Evolutionary conservation across 2,113 vertebrate genomes (phyloP).

Genomic region (Silurus glanis): DNA sequence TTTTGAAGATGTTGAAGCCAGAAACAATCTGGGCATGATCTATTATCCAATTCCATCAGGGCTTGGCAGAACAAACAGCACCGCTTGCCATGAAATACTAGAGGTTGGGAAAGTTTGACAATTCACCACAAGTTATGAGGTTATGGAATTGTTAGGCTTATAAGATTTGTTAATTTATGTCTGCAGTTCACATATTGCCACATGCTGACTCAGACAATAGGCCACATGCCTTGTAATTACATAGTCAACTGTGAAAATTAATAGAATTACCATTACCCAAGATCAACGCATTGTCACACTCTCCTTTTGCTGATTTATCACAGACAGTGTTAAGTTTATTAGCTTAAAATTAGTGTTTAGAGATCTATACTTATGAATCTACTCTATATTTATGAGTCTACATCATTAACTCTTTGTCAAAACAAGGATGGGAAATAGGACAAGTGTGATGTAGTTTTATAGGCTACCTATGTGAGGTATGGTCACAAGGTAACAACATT

Average conservation of each 20-base stretch:
- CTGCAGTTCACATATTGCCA: not conserved
- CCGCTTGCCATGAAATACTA: not conserved
- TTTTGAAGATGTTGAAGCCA: not conserved
- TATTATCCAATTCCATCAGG: not conserved
- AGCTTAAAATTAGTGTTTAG: not conserved
- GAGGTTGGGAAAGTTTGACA: not conserved
- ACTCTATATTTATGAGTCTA: not conserved
- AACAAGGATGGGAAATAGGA: not conserved
- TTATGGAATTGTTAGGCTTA: not conserved
- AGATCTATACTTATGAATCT: not conserved
- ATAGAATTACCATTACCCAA: not conserved
- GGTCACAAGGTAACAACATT: not conserved
- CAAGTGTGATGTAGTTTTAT: not conserved
- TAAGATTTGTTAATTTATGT: not conserved
- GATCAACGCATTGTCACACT: not conserved
- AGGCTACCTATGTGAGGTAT: not conserved
- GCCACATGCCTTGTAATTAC: not conserved
- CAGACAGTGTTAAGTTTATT: not conserved
- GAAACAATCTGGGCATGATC: not conserved
- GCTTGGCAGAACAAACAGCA: not conserved
- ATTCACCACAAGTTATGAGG: not conserved
- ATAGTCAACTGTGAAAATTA: not conserved
- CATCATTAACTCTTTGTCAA: not conserved
- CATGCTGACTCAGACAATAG: not conserved
- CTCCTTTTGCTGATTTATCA: not conserved